Evolutionary conservation across 1,140 invertebrate species (phyloP), one percentile per base, ranked within the genome.

Genomic region (Campoletis sonorensis): DNA sequence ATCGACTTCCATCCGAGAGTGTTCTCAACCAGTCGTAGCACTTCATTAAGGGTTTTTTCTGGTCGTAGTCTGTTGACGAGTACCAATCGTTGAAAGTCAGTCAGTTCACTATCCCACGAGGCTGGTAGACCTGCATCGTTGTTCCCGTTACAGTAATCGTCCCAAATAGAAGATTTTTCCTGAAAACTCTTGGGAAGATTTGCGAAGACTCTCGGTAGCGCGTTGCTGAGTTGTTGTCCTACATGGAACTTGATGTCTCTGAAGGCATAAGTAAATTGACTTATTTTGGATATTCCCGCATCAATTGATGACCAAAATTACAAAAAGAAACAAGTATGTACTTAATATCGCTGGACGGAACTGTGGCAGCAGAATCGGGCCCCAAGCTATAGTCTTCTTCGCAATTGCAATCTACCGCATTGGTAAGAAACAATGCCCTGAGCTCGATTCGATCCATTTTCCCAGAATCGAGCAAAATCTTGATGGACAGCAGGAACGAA

Each of bases 401-500:
- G 8, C 51, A 54, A 2, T 54, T 54, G 8, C 51, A 21, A 54
- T 54, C 40, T 10, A 45, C 40, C 40, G 13, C 40, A 45, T 45
- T 45, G 40, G 54, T 26, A 2, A 64, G 61, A 23, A 64, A 64
- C 11, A 64, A 10, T 23, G 21, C 23, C 18, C 61, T 10, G 61
- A 70, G 67, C 84, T 94, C 93, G 11, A 94, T 90, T 78, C 93
- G 90, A n/a, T 93, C 90, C 1, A 95, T 89, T 85, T 92, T 85
- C 13, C 92, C 90, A 54, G 92, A 85, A 67, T 93, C 90, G 79
- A 90, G 81, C 78, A 93, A 82, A 33, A 91, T 87, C 80, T 88
- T 91, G 5, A 93, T 90, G 82, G 93, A 95, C 1, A 96, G 89
- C 72, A 96, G 85, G 87, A 95, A 95, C 0, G 95, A 95, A 88